Conservation (phyloP, 2,888 invertebrate species). For the Eupsilia transversa region DNA sequence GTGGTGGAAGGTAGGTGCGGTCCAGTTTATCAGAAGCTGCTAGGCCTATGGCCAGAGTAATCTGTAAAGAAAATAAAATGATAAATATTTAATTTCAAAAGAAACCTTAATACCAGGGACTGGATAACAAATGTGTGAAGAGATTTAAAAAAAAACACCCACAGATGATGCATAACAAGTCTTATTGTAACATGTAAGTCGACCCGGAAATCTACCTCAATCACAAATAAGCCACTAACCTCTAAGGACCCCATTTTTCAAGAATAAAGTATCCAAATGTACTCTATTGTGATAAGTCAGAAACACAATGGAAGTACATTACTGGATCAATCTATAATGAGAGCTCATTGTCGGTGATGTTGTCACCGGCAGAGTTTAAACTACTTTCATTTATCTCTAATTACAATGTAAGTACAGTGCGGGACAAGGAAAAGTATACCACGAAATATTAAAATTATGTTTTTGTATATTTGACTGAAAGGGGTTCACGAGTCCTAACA, state of each 20-base stretch:
- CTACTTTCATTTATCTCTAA: constrained; percentile 40
- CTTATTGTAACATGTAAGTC: background rate
- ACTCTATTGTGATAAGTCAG: constrained; percentile 30
- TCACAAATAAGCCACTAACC: constrained; percentile 29
- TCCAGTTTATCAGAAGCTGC: constrained; percentile 79
- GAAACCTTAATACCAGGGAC: background rate
- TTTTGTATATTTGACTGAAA: background rate
- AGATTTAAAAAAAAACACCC: too few relatives aligned
- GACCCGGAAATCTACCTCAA: constrained; percentile 30
- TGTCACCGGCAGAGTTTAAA: constrained; percentile 32
- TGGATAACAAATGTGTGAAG: background rate
- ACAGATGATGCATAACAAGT: background rate
- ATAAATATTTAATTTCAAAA: background rate
- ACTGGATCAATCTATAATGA: constrained; percentile 35
- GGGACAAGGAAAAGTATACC: constrained; percentile 12
- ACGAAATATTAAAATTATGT: too few relatives aligned
- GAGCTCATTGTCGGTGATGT: constrained; percentile 31
- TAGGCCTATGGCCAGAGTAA: constrained; percentile 76
- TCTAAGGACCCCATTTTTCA: background rate
- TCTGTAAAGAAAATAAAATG: constrained; percentile 72
- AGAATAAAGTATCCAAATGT: constrained; percentile 7
- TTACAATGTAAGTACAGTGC: constrained; percentile 47
- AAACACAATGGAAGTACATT: constrained; percentile 38
- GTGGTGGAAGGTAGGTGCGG: constrained; percentile 82
- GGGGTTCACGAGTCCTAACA: background rate